Evolutionary conservation across 2,888 invertebrate genomes (phyloP), one percentile per base, ranked within the genome.

Genomic region (Nomada ferruginata): DNA sequence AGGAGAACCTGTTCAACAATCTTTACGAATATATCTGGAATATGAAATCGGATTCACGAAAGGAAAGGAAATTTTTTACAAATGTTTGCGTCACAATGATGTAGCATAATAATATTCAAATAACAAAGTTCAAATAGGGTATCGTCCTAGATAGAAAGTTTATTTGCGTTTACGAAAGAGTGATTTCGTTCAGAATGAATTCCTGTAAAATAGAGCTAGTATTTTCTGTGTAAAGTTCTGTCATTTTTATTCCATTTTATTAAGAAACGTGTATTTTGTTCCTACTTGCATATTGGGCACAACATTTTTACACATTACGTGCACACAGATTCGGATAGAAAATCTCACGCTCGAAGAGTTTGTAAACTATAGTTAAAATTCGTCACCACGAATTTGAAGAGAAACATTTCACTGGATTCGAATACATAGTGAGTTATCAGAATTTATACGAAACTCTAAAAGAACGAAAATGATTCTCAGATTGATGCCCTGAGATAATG

Each of bases 331-430:
- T 7, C 42, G 23, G 26, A 50, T 20, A 74, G 70, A 61, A 29
- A 60, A 76, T 70, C 61, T 26, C 57, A 57, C 10, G 66, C n/a
- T n/a, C 36, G 15, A 50, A 50, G 59, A 42, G 52, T 66, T 74
- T 57, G 36, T 20, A 15, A 60, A 52, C 23, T 68, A 13, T 36
- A 7, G 18, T 3, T 18, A 55, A 18, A 65, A 44, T 20, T 55
- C 3, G 26, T 26, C 20, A 10, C 44, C 11, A 36, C 26, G 23
- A 66, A 55, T 61, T 71, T 63, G 10, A 36, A 47, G 23, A 52
- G 20, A 52, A 52, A 26, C 23, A 52, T 52, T 69, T 42, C 36
- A 15, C 1, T 57, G 23, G 47, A 60, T 61, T 20, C 50, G 11
- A 59, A 74, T 66, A 44, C 44, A 20, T 18, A 10, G 26, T 10